Evolutionary conservation across 2,888 invertebrate genomes (phyloP), one percentile per base, ranked within the genome.

Genomic region (Pristionchus entomophagus): DNA sequence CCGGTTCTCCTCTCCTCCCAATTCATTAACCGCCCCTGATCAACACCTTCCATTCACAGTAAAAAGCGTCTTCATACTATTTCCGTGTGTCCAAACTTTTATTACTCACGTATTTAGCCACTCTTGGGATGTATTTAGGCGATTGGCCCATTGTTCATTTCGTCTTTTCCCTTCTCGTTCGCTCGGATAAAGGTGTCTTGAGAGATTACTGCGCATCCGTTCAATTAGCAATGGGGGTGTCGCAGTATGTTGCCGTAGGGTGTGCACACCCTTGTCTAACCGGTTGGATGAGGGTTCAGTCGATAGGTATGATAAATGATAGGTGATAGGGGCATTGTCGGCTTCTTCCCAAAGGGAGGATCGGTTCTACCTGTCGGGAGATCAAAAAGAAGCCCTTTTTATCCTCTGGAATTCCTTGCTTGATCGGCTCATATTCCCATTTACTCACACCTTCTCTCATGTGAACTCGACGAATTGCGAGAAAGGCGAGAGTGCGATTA

Each of bases 31-130:
- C 41, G 6, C 38, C 53, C 56, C 14, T 80, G 73, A 73, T 73
- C 73, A 73, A 45, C 73, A 73, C 73, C 41, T 73, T 73, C 73
- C 41, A 41, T 73, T 32, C 65, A 73, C 73, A 73, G 73, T 73
- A 73, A 73, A 69, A 73, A 73, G 65, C 73, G 41, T 26, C 73
- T 41, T 73, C 73, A 14, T 26, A 73, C 73, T 73, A 73, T 73
- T 73, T 73, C 73, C 73, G 73, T 73, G 73, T 41, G n/a, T 32
- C 41, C 19, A 19, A 69, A 38, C 5, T 73, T 65, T 73, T 45
- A 73, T 73, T 73, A 45, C 73, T 26, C n/a, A 73, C 73, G 26
- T 41, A 73, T 73, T 73, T 73, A 73, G 73, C 73, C 73, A 10
- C 73, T 38, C 73, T 65, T 65, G 65, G 35, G 65, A 22, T 65